Percentiles rank a stretch among this genome's conserved stretches.
Conservation (phyloP, 2,113 vertebrate species). For the Tetraodon nigroviridis region DNA sequence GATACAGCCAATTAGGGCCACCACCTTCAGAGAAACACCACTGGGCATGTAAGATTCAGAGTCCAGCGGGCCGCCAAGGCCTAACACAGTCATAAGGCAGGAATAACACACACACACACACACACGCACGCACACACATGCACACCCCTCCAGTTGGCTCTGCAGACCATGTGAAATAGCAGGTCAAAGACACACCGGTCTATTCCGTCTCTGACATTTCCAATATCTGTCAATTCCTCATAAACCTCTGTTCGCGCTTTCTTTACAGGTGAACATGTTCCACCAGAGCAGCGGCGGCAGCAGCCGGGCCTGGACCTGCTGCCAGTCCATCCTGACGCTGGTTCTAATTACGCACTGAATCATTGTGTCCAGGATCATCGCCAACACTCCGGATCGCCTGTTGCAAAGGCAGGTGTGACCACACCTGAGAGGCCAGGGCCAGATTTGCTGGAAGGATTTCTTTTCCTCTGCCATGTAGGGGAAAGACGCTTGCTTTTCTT, state of each 20-base stretch:
- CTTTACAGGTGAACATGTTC: constrained; percentile 59
- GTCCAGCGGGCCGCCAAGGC: constrained; percentile 64
- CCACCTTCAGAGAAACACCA: constrained; percentile 69
- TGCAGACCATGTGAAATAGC: constrained; percentile 67
- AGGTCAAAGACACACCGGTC: constrained; percentile 66
- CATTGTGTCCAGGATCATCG: constrained; percentile 9
- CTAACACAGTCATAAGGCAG: constrained; percentile 68
- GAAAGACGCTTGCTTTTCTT: constrained; percentile 3
- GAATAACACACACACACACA: constrained; percentile 60
- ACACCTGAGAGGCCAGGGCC: too few species aligned
- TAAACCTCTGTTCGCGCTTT: constrained; percentile 56
- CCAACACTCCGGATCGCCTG: too few species aligned
- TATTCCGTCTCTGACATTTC: constrained; percentile 71
- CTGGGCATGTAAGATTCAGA: constrained; percentile 61
- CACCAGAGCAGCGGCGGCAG: constrained; percentile 18
- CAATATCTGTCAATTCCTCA: constrained; percentile 70
- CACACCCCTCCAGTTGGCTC: constrained; percentile 59
- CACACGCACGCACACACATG: constrained; percentile 43
- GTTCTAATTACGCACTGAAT: constrained; percentile 37
- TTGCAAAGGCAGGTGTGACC: too few species aligned
- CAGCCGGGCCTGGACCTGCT: constrained; percentile 15
- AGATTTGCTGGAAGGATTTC: not conserved
- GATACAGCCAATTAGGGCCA: constrained; percentile 65
- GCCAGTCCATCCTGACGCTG: constrained; percentile 20
- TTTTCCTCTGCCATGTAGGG: not conserved